A percentile compares a stretch with the other conserved stretches of the same genome.
Conservation (phyloP, 1,140 invertebrate species). For the Nilaparvata lugens region DNA sequence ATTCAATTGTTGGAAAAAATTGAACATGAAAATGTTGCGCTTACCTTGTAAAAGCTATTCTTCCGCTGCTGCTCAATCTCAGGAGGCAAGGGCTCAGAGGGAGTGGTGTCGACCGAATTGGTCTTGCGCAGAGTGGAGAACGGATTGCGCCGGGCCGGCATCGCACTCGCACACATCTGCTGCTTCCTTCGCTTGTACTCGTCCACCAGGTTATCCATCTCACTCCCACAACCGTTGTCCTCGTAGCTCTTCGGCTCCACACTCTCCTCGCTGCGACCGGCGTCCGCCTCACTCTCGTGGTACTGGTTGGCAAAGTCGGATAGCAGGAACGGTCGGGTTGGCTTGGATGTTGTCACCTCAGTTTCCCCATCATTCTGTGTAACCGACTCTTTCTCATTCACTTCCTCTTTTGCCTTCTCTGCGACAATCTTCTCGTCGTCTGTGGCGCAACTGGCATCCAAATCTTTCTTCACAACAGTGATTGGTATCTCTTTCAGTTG, state of each 20-base stretch:
- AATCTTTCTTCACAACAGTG: constrained; percentile 4
- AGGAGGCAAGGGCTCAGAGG: constrained; percentile 47
- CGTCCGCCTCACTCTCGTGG: constrained; percentile 14
- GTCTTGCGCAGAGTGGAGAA: constrained; percentile 17
- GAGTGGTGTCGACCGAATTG: constrained; percentile 19
- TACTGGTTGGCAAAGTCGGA: constrained; percentile 19
- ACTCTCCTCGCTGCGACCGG: background rate
- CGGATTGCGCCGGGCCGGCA: constrained; percentile 25
- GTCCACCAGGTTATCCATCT: constrained; percentile 37
- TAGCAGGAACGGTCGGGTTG: constrained; percentile 18
- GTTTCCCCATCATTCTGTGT: constrained; percentile 8
- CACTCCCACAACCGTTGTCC: constrained; percentile 38
- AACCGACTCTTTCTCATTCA: constrained; percentile 12
- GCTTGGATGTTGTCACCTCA: constrained; percentile 9
- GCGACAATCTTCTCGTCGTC: constrained; percentile 11
- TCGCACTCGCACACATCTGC: constrained; percentile 41
- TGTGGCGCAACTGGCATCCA: constrained; percentile 8
- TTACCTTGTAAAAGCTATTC: constrained; percentile 68
- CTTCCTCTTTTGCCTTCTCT: constrained; percentile 15
- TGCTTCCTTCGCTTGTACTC: constrained; percentile 51
- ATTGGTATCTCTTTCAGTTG: constrained; percentile 29
- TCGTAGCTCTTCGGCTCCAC: constrained; percentile 34
- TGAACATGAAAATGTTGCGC: too few relatives aligned
- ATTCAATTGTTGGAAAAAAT: too few relatives aligned
- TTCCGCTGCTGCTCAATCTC: constrained; percentile 67